Conservation (phyloP, 2,113 vertebrate species). For the Brachypodius melanocephalos region DNA sequence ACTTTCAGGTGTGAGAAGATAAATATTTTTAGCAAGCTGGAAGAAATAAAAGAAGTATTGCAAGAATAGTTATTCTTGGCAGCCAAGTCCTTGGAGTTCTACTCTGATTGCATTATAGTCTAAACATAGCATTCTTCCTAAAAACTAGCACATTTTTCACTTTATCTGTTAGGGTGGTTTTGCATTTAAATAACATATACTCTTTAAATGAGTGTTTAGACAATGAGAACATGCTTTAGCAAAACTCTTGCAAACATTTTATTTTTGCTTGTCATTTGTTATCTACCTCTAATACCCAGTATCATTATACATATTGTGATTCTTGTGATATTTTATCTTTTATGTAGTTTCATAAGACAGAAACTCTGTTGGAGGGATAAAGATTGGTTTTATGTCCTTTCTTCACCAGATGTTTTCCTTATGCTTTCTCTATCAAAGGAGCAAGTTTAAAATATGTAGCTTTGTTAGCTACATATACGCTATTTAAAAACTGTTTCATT, state of each 20-base stretch:
- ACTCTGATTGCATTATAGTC: background rate
- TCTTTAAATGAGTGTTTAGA: background rate
- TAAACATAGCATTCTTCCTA: background rate
- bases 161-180: background rate
- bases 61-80: background rate
- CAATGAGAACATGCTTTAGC: background rate
- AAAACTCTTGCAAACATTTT: background rate
- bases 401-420: accelerated
- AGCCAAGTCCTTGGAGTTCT: background rate
- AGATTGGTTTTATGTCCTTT: background rate
- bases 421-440: background rate
- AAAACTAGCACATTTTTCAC: background rate
- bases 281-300: background rate
- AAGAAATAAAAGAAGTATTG: background rate
- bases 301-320: background rate
- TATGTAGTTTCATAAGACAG: background rate
- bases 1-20: background rate
- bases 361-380: background rate
- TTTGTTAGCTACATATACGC: background rate
- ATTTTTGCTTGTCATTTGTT: background rate
- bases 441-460: background rate
- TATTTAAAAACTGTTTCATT: background rate
- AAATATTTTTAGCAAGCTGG: background rate
- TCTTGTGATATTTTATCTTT: background rate
- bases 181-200: background rate